A percentile compares a stretch with the other conserved stretches of the same genome.
Conservation (phyloP, 2,113 vertebrate genomes). For the Beaufortia kweichowensis region DNA sequence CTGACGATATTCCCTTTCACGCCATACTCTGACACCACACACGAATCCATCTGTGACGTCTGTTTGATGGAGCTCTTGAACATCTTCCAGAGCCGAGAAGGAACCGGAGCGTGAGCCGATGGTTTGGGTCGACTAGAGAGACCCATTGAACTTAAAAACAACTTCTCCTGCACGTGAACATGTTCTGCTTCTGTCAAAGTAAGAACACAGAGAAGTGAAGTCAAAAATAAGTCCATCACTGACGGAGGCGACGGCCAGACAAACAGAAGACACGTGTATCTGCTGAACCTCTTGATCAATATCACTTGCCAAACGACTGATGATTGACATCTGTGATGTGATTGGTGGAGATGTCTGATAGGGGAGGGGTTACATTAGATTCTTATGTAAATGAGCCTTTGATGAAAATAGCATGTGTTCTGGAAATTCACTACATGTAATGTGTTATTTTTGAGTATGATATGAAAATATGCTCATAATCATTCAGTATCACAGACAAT, state of each 20-base stretch:
- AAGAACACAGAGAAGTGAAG: not conserved
- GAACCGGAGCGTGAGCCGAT: conserved; percentile 64
- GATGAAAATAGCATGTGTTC: not conserved
- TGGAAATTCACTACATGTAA: too few relatives aligned
- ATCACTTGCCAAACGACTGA: conserved; percentile 21
- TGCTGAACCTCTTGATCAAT: not conserved
- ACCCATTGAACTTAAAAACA: conserved; percentile 75
- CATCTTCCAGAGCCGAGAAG: conserved; percentile 82
- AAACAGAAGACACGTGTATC: too few relatives aligned
- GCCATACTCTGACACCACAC: conserved; percentile 82
- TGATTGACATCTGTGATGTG: conserved; percentile 1
- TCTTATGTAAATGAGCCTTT: conserved; percentile 21
- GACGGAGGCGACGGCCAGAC: not conserved
- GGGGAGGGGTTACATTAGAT: conserved; percentile 2
- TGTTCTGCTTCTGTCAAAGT: conserved; percentile 48
- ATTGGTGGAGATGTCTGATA: conserved; percentile 42
- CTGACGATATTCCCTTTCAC: conserved; percentile 89
- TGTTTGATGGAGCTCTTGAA: conserved; percentile 65
- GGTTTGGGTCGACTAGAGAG: conserved; percentile 70
- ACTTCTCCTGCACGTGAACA: conserved; percentile 60
- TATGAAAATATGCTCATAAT: too few relatives aligned
- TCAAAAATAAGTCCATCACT: conserved; percentile 23
- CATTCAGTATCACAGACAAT: too few relatives aligned
- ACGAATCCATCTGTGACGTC: conserved; percentile 62
- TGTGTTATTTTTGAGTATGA: too few relatives aligned